Evolutionary conservation across 1,140 invertebrate genomes (phyloP), one percentile per base, ranked within the genome.

Genomic region (Eubasilissa regina): DNA sequence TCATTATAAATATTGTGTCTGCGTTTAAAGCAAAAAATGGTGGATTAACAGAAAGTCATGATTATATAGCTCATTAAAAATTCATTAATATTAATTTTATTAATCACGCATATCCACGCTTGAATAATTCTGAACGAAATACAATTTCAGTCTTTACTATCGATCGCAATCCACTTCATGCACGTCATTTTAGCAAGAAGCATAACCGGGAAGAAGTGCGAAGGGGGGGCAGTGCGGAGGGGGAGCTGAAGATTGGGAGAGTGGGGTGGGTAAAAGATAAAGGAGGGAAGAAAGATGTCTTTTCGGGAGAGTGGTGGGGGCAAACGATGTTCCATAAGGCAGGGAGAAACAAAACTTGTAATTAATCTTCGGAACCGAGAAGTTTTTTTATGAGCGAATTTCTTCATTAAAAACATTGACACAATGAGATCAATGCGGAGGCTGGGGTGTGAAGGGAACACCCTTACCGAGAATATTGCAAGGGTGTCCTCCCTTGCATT

Each of bases 311-410:
- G 53, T 35, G 13, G 73, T 70, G 35, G 17, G 48, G 47, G 43
- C 43, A 56, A 75, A 44, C 15, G 58, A 53, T 58, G 60, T 76
- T 62, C 64, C 51, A 35, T 48, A 21, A 47, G 47, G 25, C n/a
- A 43, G 25, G 48, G 73, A 47, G 80, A 73, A 79, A 81, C 77
- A 81, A 81, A 81, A 81, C 74, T 81, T 77, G 80, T 79, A 81
- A 81, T 81, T 81, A 81, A 81, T 81, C 80, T 81, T 81, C 80
- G 45, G 51, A 76, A 68, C 72, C 80, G 19, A 74, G 77, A 66
- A 66, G 64, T 47, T 68, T 68, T 68, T 68, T 68, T 68, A 68
- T 68, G 64, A 68, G 64, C 19, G 60, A 68, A 43, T 68, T 68
- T 68, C 64, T 68, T 68, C 64, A 68, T 68, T 68, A 68, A 68